Evolutionary conservation across 2,888 invertebrate genomes (phyloP), one percentile per base, ranked within the genome.

Genomic region (Pegoplata infirma): DNA sequence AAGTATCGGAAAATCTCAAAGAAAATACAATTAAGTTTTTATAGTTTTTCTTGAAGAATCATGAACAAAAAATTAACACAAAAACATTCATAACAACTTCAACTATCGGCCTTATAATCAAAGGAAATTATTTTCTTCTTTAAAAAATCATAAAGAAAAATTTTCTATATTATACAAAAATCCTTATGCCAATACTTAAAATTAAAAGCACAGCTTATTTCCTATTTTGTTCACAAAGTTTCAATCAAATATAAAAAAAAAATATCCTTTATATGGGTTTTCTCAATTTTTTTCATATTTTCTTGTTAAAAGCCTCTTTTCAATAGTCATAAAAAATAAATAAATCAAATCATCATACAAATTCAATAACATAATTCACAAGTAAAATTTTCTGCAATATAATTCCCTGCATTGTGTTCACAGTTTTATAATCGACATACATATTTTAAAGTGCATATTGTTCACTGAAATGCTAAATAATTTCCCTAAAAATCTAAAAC

Each of bases 271-370:
- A 61, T 40, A 28, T 66, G 53, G 23, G 53, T 67, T 28, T 40
- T 44, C 17, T 17, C 28, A 12, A 19, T 21, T 44, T 36, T n/a
- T 19, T 36, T 56, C 7, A 16, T 40, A n/a, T 5, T 40, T 36
- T 21, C 10, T 44, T 46, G 14, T 46, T 40, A 61, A 61, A 44
- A 61, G 53, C 25, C 46, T 55, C 16, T 6, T 51, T 23, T 40
- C 7, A 40, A 56, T n/a, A 47, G 12, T 47, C 21, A 61, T 53
- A 53, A 53, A 53, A 72, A 56, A 61, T 68, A 72, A 56, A 61
- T 68, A 75, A 75, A 75, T 75, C 68, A 67, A 74, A 74, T 74
- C 47, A 74, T 61, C 46, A 49, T 63, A 63, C 46, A 75, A 75
- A 75, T 75, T 68, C 61, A 75, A 68, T 75, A 75, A 75, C 55